These are phyloP conservation scores for Corydoras maculifer DNA, from an alignment of 2,113 vertebrate species.

Conservation along the genomic window DNA sequence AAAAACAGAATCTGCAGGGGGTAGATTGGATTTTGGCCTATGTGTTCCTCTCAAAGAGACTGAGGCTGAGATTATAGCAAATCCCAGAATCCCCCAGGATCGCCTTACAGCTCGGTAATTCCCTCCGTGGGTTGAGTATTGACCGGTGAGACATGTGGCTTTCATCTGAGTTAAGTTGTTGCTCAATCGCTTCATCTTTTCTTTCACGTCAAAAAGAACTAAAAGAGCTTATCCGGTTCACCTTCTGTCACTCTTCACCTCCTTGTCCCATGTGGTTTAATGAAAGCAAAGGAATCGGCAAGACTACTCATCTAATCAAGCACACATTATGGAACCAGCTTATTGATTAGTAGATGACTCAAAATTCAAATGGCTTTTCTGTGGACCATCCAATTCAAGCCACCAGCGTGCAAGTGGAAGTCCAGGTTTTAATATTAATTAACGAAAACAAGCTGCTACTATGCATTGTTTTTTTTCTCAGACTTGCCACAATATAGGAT, in stretches of 20 bases:
- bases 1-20: slow-evolving; percentile 37
- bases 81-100: slow-evolving; percentile 39
- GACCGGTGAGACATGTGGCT: slow-evolving; percentile 32
- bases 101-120: slow-evolving; percentile 39
- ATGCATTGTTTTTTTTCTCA: no score
- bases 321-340: background rate
- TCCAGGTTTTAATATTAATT: background rate
- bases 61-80: slow-evolving; percentile 41
- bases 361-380: background rate
- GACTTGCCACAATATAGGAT: no score
- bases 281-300: background rate
- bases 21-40: slow-evolving; percentile 49
- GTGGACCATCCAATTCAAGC: background rate
- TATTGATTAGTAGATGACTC: background rate
- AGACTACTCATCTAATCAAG: background rate
- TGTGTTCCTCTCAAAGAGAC: slow-evolving; percentile 31
- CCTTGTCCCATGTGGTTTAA: background rate
- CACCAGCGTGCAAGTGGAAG: background rate
- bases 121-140: slow-evolving; percentile 34
- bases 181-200: slow-evolving; percentile 21
- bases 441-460: background rate
- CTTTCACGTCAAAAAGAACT: slow-evolving; percentile 18
- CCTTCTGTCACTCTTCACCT: slow-evolving; percentile 34
- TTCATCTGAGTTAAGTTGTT: slow-evolving; percentile 35
- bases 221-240: slow-evolving; percentile 24